phyloP scores from a whole-genome alignment of 2,113 vertebrate species.

The Rhipidura dahli region DNA sequence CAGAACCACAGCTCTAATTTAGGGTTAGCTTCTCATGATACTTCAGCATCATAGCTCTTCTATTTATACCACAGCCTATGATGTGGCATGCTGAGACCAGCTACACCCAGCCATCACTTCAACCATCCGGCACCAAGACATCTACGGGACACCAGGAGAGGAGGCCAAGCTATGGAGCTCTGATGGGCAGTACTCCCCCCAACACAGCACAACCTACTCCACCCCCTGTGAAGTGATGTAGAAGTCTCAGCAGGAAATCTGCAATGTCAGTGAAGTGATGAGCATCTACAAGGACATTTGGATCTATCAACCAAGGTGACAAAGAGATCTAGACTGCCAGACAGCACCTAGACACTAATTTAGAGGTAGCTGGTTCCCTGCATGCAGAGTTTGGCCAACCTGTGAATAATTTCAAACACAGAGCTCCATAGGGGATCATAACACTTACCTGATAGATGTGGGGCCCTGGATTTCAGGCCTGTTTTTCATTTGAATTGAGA shows the following conservation, averaged over 20 bases:
- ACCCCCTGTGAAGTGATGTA: background rate
- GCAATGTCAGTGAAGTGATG: background rate
- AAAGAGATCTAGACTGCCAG: background rate
- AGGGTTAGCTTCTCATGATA: background rate
- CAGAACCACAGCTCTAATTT: conserved; percentile 10
- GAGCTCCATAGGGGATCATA: background rate
- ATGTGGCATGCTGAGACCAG: background rate
- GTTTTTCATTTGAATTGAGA: background rate
- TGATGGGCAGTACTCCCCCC: background rate
- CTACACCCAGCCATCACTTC: background rate
- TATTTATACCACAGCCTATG: background rate
- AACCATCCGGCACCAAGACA: background rate
- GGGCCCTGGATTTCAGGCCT: background rate
- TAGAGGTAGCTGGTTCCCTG: background rate
- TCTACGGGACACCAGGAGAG: background rate
- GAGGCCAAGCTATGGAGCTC: background rate
- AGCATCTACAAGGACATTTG: background rate
- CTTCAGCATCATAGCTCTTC: background rate
- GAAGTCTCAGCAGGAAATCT: background rate
- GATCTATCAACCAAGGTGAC: background rate
- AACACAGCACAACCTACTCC: background rate
- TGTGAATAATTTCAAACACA: background rate
- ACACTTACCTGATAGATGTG: background rate
- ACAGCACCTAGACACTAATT: background rate
- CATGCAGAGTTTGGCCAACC: background rate